Evolutionary conservation across 1,140 invertebrate genomes (phyloP), one percentile per base, ranked within the genome.

Genomic region (Camponotus floridanus): DNA sequence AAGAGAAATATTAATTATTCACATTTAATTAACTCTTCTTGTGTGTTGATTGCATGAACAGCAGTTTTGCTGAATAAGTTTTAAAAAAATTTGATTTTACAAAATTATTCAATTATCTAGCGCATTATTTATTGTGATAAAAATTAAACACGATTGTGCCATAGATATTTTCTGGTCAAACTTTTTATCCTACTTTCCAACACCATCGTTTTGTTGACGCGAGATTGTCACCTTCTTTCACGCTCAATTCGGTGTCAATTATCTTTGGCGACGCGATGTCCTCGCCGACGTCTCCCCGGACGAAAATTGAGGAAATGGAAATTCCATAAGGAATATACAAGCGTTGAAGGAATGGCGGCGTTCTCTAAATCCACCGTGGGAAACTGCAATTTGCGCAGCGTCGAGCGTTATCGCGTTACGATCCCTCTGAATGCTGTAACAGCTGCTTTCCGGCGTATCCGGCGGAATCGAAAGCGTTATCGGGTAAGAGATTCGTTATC

Each of bases 401-500:
- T 36, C 45, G 68, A 61, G 78, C 79, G 79, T 81, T 81, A 81
- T 81, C 79, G 51, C 68, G 79, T 83, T 83, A 83, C 68, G 55
- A 83, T 83, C 79, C 71, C 79, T 45, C 79, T 73, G 79, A 81
- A 81, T 73, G 79, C 67, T 62, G 79, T 83, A 83, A 83, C 79
- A 83, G 79, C 79, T 83, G 79, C 79, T 83, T 83, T 83, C 79
- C 79, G 68, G 57, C 79, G 26, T 83, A 83, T 83, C 79, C 55
- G 68, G 33, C 79, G 67, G 36, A 81, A 83, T 83, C 79, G 79
- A 83, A 83, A 83, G 45, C 68, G 68, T 83, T 83, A 83, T 83
- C 68, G 79, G 55, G 39, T 51, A 70, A 83, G 68, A 83, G 71
- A 83, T 83, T 73, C 79, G 79, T 83, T 83, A 83, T 83, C 79